These are phyloP conservation scores for Scaptomyza parva DNA, from an alignment of 2,888 invertebrate genomes.

Conservation along the genomic window DNA sequence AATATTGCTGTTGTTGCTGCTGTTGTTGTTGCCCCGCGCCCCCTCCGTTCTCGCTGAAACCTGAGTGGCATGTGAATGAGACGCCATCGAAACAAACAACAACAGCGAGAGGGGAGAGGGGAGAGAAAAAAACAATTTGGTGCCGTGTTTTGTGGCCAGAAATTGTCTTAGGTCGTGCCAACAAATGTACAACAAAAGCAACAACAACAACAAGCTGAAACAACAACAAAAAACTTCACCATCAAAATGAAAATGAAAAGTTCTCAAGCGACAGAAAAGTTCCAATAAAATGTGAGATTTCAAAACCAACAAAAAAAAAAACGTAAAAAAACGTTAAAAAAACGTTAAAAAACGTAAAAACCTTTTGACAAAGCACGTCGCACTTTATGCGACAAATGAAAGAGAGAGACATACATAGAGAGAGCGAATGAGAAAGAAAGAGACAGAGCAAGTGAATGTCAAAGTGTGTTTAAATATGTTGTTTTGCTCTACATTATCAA, in stretches of 20 bases:
- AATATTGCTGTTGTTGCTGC: conserved; percentile 20
- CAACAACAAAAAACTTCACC: conserved; percentile 16
- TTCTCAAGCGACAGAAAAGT: conserved; percentile 63
- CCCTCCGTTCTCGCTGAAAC: conserved; percentile 17
- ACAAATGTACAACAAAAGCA: conserved; percentile 47
- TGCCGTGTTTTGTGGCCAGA: conserved; percentile 54
- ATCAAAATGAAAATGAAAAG: conserved; percentile 72
- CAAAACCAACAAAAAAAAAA: conserved; percentile 4
- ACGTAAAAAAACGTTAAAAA: too few relatives aligned
- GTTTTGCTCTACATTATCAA: conserved; percentile 58
- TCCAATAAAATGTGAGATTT: conserved; percentile 44
- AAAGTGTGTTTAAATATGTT: conserved; percentile 21
- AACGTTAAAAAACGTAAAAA: too few relatives aligned
- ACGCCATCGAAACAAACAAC: conserved; percentile 28
- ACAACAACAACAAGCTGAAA: conserved; percentile 6
- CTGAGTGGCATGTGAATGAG: conserved; percentile 80
- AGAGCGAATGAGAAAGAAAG: background rate
- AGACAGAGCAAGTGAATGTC: background rate
- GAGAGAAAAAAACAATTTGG: conserved; percentile 47
- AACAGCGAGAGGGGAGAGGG: background rate
- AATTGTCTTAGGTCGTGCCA: conserved; percentile 78
- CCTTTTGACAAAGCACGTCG: conserved; percentile 62
- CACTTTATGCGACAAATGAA: conserved; percentile 3
- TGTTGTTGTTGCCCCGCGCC: background rate
- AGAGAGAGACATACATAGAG: conserved; percentile 1